Evolutionary conservation across 2,113 vertebrate genomes (phyloP).

Genomic region (Pycnonotus jocosus): DNA sequence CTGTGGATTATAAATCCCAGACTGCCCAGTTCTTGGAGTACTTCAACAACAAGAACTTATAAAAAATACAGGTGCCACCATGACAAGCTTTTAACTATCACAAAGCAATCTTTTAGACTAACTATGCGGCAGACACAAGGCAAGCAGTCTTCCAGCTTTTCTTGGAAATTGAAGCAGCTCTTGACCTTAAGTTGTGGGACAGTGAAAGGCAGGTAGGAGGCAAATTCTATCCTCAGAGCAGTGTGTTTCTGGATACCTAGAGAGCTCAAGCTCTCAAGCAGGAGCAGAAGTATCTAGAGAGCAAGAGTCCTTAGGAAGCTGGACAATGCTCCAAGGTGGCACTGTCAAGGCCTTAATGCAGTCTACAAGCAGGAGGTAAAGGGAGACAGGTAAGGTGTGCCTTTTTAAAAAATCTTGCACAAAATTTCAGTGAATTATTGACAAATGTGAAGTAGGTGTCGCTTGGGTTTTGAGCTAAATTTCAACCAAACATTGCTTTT

Average conservation of each 20-base stretch:
- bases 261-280: background rate
- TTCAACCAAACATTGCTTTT: background rate
- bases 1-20: background rate
- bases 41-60: background rate
- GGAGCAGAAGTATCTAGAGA: background rate
- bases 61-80: background rate
- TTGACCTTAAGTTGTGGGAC: background rate
- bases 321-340: background rate
- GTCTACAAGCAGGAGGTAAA: background rate
- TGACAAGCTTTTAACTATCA: background rate
- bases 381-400: accelerated
- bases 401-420: background rate
- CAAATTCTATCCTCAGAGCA: background rate
- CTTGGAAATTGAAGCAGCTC: background rate
- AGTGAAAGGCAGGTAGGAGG: background rate
- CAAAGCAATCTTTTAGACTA: background rate
- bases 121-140: background rate
- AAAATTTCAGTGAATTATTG: background rate
- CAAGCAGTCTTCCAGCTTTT: background rate
- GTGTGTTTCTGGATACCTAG: background rate
- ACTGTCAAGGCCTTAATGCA: background rate
- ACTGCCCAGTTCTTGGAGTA: background rate
- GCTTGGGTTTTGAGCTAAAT: background rate
- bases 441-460: background rate
- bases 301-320: background rate